Evolutionary conservation across 2,113 vertebrate genomes (phyloP).

Genomic region (Monarcha castaneiventris): DNA sequence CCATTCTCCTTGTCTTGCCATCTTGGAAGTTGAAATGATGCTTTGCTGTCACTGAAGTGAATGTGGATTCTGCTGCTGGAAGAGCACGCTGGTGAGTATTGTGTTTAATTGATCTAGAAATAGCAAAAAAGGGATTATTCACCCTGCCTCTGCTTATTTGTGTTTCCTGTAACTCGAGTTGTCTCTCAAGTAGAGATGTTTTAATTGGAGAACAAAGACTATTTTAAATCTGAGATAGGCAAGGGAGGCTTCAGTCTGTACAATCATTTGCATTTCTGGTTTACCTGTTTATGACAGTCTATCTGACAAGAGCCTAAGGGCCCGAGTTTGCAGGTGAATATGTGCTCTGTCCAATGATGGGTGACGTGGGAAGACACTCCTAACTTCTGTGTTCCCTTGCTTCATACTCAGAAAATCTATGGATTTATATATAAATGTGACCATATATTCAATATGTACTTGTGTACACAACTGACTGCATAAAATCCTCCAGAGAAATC

Average conservation of each 20-base stretch:
- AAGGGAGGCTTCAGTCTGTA: not conserved
- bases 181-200: not conserved
- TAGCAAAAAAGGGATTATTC: constrained; percentile 19
- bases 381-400: not conserved
- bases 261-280: constrained; percentile 11
- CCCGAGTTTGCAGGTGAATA: not conserved
- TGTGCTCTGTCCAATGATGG: rapidly evolving
- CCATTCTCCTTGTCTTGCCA: not conserved
- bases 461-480: not conserved
- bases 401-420: not conserved
- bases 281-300: not conserved
- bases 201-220: constrained; percentile 21
- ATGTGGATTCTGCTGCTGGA: not conserved
- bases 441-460: not conserved
- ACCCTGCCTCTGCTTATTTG: constrained; percentile 14
- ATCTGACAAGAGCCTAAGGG: not conserved
- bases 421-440: rapidly evolving
- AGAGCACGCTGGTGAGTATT: not conserved
- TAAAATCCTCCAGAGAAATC: not conserved
- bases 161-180: constrained; percentile 7
- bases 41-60: not conserved
- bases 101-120: not conserved
- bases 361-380: not conserved
- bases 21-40: not conserved
- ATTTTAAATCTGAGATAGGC: not conserved